Percentiles rank a stretch among this genome's conserved stretches.
Evolutionary conservation across 1,140 invertebrate species (phyloP).

Genomic region (Heliothis virescens): DNA sequence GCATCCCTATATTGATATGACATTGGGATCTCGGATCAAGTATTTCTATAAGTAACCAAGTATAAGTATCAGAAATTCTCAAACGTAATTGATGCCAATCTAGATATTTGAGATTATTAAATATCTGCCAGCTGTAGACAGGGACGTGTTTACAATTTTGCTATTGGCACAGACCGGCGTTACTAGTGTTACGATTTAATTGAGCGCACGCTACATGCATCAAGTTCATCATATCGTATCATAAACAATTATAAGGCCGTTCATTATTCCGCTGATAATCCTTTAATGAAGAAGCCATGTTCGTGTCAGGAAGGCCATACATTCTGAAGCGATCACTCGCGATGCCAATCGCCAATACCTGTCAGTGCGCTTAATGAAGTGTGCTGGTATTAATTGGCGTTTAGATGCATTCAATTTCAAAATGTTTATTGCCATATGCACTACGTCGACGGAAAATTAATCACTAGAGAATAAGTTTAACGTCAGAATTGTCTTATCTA

Average conservation of each 20-base stretch:
- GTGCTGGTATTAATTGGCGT: slow-evolving; percentile 17
- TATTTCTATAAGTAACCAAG: not conserved
- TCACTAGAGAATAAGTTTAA: not conserved
- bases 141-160: slow-evolving; percentile 62
- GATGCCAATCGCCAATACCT: slow-evolving; percentile 18
- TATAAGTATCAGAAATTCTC: slow-evolving; percentile 25
- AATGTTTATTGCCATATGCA: not conserved
- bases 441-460: not conserved
- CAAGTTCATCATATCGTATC: not conserved
- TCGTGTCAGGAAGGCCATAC: slow-evolving; percentile 6
- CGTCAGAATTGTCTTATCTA: not conserved
- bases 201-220: not conserved
- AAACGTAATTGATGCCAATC: slow-evolving; percentile 14
- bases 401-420: slow-evolving; percentile 4
- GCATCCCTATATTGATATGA: not conserved
- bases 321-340: slow-evolving; percentile 22
- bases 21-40: slow-evolving; percentile 3
- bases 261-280: slow-evolving; percentile 1
- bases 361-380: slow-evolving; percentile 33
- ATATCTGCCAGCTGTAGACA: slow-evolving; percentile 61
- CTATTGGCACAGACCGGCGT: slow-evolving; percentile 54
- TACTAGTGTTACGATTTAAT: slow-evolving; percentile 43
- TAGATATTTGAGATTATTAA: slow-evolving; percentile 37
- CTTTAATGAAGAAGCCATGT: slow-evolving; percentile 5
- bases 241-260: not conserved